Conservation (phyloP, 2,797 vertebrate species). For the Meda fulgida region DNA sequence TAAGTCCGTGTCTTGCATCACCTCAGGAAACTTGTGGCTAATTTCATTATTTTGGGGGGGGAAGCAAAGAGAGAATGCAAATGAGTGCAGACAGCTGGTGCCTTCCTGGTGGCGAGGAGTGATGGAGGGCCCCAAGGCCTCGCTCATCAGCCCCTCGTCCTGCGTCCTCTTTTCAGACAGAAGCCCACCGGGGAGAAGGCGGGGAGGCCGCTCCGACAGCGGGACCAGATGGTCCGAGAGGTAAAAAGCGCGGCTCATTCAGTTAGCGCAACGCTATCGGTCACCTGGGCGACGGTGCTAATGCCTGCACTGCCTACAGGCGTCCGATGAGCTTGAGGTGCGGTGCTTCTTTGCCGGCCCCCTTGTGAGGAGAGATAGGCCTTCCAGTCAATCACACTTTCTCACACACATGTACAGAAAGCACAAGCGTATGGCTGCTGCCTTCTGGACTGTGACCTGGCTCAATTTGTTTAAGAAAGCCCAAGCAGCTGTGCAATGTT, state of each 20-base stretch:
- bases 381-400: slow-evolving; percentile 58
- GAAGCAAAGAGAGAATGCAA: slow-evolving; percentile 86
- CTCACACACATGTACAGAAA: not conserved
- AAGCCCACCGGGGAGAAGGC: slow-evolving; percentile 79
- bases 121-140: slow-evolving; percentile 88
- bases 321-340: slow-evolving; percentile 51
- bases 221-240: slow-evolving; percentile 87
- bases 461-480: slow-evolving; percentile 64
- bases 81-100: slow-evolving; percentile 97
- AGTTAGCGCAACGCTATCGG: slow-evolving; percentile 72
- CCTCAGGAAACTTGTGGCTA: slow-evolving; percentile 97
- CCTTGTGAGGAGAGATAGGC: slow-evolving; percentile 42
- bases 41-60: slow-evolving; percentile 89
- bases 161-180: slow-evolving; percentile 84
- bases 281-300: slow-evolving; percentile 69
- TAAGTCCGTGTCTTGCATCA: slow-evolving; percentile 86
- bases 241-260: slow-evolving; percentile 69
- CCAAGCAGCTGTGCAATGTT: slow-evolving; percentile 34
- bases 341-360: slow-evolving; percentile 14
- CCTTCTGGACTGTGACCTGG: slow-evolving; percentile 55
- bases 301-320: slow-evolving; percentile 61
- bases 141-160: slow-evolving; percentile 81
- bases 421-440: slow-evolving; percentile 45
- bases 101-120: slow-evolving; percentile 85
- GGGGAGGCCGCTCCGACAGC: slow-evolving; percentile 76